Percentiles rank a stretch among this genome's conserved stretches.
These are phyloP conservation scores for Ormyrus pomaceus DNA, from an alignment of 2,888 invertebrate species.

Conservation along the genomic window DNA sequence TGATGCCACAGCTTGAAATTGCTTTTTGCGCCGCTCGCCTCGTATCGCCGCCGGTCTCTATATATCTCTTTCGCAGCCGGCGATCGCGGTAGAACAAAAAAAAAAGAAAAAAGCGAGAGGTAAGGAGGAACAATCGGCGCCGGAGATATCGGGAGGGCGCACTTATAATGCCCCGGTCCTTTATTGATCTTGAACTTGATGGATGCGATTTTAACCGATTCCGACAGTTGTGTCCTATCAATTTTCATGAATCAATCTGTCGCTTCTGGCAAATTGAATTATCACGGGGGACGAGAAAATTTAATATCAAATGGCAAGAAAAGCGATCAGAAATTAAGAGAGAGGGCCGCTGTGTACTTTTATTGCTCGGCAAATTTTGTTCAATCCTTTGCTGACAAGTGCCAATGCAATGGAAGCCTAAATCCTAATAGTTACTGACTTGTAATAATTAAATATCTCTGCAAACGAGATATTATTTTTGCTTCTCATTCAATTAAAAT, in stretches of 20 bases:
- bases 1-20: slow-evolving; percentile 19
- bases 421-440: too few species aligned
- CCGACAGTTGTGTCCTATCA: slow-evolving; percentile 25
- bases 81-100: not conserved
- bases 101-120: not conserved
- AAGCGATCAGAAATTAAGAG: too few species aligned
- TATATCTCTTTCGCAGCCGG: not conserved
- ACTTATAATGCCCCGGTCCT: not conserved
- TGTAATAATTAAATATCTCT: too few species aligned
- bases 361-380: too few species aligned
- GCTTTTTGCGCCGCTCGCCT: slow-evolving; percentile 5
- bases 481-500: too few species aligned
- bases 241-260: slow-evolving; percentile 37
- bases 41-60: not conserved
- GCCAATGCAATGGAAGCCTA: too few species aligned
- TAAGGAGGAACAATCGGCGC: not conserved
- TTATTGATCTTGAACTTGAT: slow-evolving; percentile 43
- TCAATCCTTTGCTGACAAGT: too few species aligned
- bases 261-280: slow-evolving; percentile 13
- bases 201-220: slow-evolving; percentile 34
- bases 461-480: too few species aligned
- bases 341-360: too few species aligned
- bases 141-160: not conserved
- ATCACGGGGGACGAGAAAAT: not conserved
- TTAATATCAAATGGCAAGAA: not conserved